Base-by-base conservation (phyloP, 2,113 vertebrate species). In the Tragulus kanchil region DNA sequence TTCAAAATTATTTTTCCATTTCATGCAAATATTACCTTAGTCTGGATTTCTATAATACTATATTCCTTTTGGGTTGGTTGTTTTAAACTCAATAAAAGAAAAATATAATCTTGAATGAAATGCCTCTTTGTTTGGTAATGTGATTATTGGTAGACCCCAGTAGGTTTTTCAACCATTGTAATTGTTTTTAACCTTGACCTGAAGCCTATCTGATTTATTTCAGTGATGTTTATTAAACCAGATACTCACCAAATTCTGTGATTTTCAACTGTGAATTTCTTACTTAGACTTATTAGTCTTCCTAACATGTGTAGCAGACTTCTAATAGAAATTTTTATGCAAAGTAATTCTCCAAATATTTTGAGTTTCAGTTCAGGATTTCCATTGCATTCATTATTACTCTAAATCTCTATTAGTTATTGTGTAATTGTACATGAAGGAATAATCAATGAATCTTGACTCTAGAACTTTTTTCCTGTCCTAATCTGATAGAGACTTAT, bases 231-330 rank as follows among this genome's bases (percentile, higher is more conserved):
- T 64, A 64, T 36, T 69, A 77, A 59, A 50, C 17, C 45, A 59
- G 58, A 81, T 59, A 94, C 19, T 95, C 25, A 75, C 12, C 19
- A 73, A 75, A n/a, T 5, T 52, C 26, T 23, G 54, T 59, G n/a
- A 90, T 61, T 94, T 89, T 71, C 26, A 69, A 84, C 21, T 86
- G 7, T 83, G 12, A 91, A 48, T 82, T 91, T 45, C 67, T 94
- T 92, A 52, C n/a, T 95, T 73, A 87, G 50, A 21, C 2, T 21
- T 87, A 42, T n/a, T 65, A 50, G 31, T 82, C 19, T 65, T 96
- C 94, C 42, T 83, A 79, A 61, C 42, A 92, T 75, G 19, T 6
- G 15, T 79, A 65, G 42, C 9, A 73, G 91, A 56, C 23, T 79
- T 89, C 14, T 79, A 83, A 45, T 75, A n/a, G 50, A 95, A 62